Evolutionary conservation across 2,113 vertebrate genomes (phyloP).

Genomic region (Ctenodactylus gundi): DNA sequence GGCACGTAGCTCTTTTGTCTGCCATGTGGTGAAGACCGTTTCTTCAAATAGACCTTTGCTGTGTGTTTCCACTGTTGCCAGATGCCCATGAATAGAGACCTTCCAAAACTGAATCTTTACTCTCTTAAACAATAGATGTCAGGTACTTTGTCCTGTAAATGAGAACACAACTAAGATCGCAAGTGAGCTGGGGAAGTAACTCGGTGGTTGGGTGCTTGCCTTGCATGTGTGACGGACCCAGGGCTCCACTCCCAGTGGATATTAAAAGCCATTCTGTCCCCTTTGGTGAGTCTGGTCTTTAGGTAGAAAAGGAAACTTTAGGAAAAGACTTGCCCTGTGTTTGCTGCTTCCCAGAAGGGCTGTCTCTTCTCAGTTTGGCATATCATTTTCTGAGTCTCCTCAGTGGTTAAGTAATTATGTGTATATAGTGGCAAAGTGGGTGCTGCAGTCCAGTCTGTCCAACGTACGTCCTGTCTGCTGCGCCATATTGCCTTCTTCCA

Average conservation of each 20-base stretch:
- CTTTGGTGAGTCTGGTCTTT: neutral
- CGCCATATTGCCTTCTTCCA: neutral
- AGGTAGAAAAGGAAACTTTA: neutral
- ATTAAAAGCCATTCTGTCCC: neutral
- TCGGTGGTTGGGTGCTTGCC: neutral
- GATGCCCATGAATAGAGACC: no score
- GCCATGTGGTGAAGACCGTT: no score
- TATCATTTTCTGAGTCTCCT: neutral
- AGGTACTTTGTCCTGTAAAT: no score
- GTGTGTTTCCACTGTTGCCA: no score
- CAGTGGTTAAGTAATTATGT: neutral
- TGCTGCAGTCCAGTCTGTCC: rapidly evolving
- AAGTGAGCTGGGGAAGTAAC: neutral
- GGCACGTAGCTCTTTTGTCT: no score
- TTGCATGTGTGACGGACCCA: neutral
- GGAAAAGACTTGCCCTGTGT: neutral
- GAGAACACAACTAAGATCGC: no score
- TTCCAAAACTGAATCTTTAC: no score
- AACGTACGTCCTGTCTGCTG: neutral
- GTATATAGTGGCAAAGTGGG: neutral
- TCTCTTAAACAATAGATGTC: no score
- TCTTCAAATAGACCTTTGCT: no score
- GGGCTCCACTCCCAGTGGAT: neutral
- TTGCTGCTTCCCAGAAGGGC: neutral
- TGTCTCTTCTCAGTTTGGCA: neutral